A percentile compares a stretch with the other conserved stretches of the same genome.
Evolutionary conservation across 1,140 invertebrate species (phyloP).

Genomic region (Lysiphlebus fabarum): DNA sequence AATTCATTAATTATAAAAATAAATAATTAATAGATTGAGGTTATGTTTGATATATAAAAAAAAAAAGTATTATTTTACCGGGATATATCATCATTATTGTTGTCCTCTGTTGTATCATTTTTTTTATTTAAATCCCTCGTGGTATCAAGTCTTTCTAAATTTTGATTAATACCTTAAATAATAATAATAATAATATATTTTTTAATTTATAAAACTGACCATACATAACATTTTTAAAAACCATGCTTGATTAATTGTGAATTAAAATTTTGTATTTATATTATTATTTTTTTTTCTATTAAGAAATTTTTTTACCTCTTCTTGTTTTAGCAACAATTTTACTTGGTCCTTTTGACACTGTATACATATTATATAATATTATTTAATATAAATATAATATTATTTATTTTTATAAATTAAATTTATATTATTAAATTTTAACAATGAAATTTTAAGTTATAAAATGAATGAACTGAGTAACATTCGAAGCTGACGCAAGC

Average conservation of each 20-base stretch:
- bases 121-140: slow-evolving; percentile 64
- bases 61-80: slow-evolving; percentile 51
- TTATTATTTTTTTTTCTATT: neutral
- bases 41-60: slow-evolving; percentile 24
- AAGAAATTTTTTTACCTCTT: slow-evolving; percentile 60
- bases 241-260: too few species aligned
- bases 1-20: slow-evolving; percentile 5
- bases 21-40: slow-evolving; percentile 13
- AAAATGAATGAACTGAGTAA: neutral
- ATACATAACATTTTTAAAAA: too few species aligned
- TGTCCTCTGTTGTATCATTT: slow-evolving; percentile 57
- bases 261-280: neutral
- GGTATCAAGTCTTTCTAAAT: slow-evolving; percentile 66
- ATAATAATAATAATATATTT: slow-evolving; percentile 11
- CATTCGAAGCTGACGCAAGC: slow-evolving; percentile 4
- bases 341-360: slow-evolving; percentile 78
- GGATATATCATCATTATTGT: slow-evolving; percentile 56
- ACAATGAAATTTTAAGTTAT: neutral
- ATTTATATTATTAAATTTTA: neutral
- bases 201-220: too few species aligned
- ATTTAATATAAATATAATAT: too few species aligned
- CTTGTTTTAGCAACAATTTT: slow-evolving; percentile 82
- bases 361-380: slow-evolving; percentile 68
- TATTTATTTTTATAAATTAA: slow-evolving; percentile 13
- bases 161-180: slow-evolving; percentile 63